Conservation (phyloP, 2,113 vertebrate species). For the Corythoichthys intestinalis region DNA sequence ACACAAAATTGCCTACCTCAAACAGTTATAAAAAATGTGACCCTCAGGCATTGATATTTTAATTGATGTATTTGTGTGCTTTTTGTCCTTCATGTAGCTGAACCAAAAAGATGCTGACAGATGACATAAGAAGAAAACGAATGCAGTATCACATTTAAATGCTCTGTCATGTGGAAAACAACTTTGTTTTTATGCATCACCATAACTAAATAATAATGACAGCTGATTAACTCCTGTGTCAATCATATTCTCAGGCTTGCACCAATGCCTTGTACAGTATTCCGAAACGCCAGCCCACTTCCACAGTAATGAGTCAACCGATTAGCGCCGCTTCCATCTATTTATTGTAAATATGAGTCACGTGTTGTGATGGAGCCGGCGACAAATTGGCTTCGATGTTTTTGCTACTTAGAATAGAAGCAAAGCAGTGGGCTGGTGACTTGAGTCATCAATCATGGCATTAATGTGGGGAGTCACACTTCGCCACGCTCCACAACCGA, state of each 20-base stretch:
- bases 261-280: slow-evolving; percentile 11
- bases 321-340: slow-evolving; percentile 19
- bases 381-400: slow-evolving; percentile 7
- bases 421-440: slow-evolving; percentile 3
- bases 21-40: background rate
- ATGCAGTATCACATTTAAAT: slow-evolving; percentile 12
- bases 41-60: background rate
- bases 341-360: slow-evolving; percentile 37
- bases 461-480: slow-evolving; percentile 48
- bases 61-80: background rate
- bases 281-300: slow-evolving; percentile 3
- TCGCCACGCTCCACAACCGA: slow-evolving; percentile 26
- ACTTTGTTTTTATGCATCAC: slow-evolving; percentile 15
- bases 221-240: slow-evolving; percentile 35
- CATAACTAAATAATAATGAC: slow-evolving; percentile 37
- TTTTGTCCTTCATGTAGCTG: background rate
- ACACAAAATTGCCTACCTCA: background rate
- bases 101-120: slow-evolving; percentile 5
- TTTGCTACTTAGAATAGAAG: slow-evolving; percentile 45
- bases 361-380: slow-evolving; percentile 45
- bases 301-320: slow-evolving; percentile 41
- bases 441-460: slow-evolving; percentile 47
- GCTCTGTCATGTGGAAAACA: slow-evolving; percentile 17
- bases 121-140: background rate
- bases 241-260: slow-evolving; percentile 22